Evolutionary conservation across 2,888 invertebrate genomes (phyloP).

Genomic region (Platycnemis pennipes): DNA sequence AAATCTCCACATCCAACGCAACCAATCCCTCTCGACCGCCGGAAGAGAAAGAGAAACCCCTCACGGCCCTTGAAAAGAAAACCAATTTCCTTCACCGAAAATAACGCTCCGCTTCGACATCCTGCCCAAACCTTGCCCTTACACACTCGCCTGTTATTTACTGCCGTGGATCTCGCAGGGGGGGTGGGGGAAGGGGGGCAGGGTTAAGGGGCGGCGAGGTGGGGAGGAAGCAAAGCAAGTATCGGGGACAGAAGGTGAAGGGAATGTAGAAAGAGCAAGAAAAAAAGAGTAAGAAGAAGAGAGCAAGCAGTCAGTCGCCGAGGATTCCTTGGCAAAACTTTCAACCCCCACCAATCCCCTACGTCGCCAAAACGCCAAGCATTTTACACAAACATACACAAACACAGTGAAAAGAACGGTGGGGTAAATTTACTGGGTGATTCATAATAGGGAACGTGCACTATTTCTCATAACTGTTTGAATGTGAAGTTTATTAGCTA

Average conservation of each 20-base stretch:
- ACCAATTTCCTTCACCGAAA: constrained; percentile 33
- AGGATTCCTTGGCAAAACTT: neutral
- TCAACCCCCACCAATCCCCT: too few species aligned
- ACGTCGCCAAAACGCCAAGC: too few species aligned
- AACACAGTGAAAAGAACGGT: too few species aligned
- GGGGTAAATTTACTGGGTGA: too few species aligned
- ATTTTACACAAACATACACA: too few species aligned
- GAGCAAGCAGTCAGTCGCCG: neutral
- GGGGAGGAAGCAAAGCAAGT: neutral
- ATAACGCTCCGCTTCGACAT: neutral
- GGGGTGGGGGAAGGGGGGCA: neutral
- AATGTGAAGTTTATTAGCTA: too few species aligned
- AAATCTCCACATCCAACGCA: too few species aligned
- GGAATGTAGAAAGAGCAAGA: neutral
- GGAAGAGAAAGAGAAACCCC: neutral
- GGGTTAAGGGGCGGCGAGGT: neutral
- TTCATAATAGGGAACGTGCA: too few species aligned
- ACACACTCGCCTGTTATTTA: constrained; percentile 1
- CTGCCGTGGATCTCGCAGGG: neutral
- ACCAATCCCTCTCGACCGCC: too few species aligned
- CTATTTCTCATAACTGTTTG: too few species aligned
- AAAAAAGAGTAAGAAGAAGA: neutral
- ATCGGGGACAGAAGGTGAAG: neutral
- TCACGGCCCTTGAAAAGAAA: constrained; percentile 13
- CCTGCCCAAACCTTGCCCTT: neutral